These are phyloP conservation scores for Tribolium freemani DNA, from an alignment of 2,888 invertebrate species.

Conservation along the genomic window DNA sequence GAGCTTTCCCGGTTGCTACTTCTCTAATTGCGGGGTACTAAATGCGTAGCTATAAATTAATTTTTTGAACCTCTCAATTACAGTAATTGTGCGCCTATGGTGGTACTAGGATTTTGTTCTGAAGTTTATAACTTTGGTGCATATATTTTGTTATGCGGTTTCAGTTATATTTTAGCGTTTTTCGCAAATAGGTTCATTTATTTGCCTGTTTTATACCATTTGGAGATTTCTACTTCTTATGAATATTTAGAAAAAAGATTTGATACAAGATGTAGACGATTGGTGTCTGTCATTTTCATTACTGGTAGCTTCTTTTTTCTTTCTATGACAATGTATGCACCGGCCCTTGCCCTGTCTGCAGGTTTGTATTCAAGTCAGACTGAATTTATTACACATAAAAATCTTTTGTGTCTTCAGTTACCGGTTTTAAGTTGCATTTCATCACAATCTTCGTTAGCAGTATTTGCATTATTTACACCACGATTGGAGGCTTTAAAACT, in stretches of 20 bases:
- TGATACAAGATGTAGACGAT: constrained; percentile 72
- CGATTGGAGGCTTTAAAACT: too few relatives aligned
- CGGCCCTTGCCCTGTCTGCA: constrained; percentile 79
- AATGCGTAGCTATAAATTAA: constrained; percentile 76
- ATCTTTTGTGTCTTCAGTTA: constrained; percentile 72
- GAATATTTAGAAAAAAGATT: too few relatives aligned
- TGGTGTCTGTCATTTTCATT: constrained; percentile 74
- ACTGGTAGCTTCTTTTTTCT: constrained; percentile 73
- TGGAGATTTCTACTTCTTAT: too few relatives aligned
- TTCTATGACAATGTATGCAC: constrained; percentile 79
- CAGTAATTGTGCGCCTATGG: neutral
- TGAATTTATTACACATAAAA: neutral
- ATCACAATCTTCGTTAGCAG: too few relatives aligned
- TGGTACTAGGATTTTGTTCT: neutral
- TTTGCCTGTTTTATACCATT: too few relatives aligned
- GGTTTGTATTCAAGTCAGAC: too few relatives aligned
- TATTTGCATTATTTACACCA: too few relatives aligned
- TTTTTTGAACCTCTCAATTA: constrained; percentile 53
- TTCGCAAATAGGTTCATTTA: too few relatives aligned
- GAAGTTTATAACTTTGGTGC: neutral
- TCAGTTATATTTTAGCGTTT: constrained; percentile 52
- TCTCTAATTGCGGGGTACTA: too few relatives aligned
- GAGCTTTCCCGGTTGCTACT: too few relatives aligned
- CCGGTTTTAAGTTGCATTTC: constrained; percentile 74
- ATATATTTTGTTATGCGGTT: neutral